Percentiles rank a stretch among this genome's conserved stretches.
These are phyloP conservation scores for Hyppa rectilinea DNA, from an alignment of 2,888 invertebrate genomes.

Conservation along the genomic window DNA sequence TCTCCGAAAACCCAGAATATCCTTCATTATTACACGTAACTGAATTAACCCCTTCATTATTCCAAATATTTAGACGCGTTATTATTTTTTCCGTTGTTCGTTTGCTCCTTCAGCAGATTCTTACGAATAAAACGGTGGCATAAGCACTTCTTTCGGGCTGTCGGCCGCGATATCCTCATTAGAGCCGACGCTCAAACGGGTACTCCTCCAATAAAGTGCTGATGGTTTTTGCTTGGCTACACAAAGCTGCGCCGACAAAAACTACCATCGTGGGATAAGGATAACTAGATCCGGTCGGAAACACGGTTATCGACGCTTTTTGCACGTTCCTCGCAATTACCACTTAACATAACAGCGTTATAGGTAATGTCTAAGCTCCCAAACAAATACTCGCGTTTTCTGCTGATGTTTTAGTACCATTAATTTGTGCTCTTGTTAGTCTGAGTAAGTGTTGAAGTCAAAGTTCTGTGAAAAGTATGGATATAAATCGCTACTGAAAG, in stretches of 20 bases:
- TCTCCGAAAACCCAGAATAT: background rate
- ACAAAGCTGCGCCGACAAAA: conserved; percentile 49
- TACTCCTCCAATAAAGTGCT: conserved; percentile 62
- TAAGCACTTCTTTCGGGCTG: conserved; percentile 61
- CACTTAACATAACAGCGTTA: conserved; percentile 17
- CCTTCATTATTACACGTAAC: conserved; percentile 26
- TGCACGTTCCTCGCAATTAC: conserved; percentile 20
- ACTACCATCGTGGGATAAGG: conserved; percentile 31
- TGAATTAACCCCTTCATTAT: conserved; percentile 36
- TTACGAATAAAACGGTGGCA: conserved; percentile 57
- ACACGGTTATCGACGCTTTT: conserved; percentile 29
- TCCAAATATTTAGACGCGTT: conserved; percentile 35
- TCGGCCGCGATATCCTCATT: conserved; percentile 65
- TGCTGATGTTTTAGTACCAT: conserved; percentile 7
- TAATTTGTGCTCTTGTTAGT: conserved; percentile 16
- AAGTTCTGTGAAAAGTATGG: conserved; percentile 17
- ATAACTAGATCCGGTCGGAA: conserved; percentile 26
- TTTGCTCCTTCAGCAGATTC: conserved; percentile 42
- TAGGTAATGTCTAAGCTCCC: background rate
- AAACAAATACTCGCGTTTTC: conserved; percentile 16
- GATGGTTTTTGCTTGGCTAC: conserved; percentile 61
- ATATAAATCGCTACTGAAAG: conserved; percentile 29
- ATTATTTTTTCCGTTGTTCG: conserved; percentile 38
- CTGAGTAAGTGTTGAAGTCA: conserved; percentile 1
- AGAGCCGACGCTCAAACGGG: conserved; percentile 63